Conservation (phyloP, 2,888 invertebrate species). For the Cheilosia scutellata region DNA sequence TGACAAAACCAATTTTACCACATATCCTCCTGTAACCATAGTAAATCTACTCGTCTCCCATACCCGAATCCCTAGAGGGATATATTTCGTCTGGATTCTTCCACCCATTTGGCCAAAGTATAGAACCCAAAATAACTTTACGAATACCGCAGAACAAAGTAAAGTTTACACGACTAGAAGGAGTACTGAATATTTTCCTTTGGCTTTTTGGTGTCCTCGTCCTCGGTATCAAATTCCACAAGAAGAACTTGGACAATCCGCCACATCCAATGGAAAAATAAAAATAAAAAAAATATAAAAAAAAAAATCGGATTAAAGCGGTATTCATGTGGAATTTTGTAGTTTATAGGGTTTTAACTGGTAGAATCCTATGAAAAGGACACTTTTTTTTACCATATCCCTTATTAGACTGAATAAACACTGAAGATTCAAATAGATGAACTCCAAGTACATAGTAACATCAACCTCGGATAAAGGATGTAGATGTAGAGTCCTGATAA, state of each 20-base stretch:
- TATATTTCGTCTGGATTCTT: background rate
- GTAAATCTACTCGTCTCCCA: background rate
- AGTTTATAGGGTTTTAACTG: background rate
- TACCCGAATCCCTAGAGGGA: background rate
- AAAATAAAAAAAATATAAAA: background rate
- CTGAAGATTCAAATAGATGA: background rate
- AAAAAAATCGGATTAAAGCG: background rate
- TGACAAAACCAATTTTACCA: conserved; percentile 5
- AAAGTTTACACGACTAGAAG: background rate
- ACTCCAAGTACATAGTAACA: background rate
- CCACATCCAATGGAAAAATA: background rate
- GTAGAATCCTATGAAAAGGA: background rate
- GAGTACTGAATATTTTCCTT: background rate
- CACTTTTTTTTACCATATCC: background rate
- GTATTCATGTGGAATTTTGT: background rate
- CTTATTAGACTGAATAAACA: background rate
- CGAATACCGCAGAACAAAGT: background rate
- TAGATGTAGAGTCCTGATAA: background rate
- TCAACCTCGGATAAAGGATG: background rate
- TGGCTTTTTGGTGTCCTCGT: background rate
- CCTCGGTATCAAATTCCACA: background rate
- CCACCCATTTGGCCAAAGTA: background rate
- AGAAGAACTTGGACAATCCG: background rate
- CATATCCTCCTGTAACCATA: background rate
- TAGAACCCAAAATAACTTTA: background rate